phyloP scores from a whole-genome alignment of 2,888 invertebrate species.

The Petrolisthes cinctipes region DNA sequence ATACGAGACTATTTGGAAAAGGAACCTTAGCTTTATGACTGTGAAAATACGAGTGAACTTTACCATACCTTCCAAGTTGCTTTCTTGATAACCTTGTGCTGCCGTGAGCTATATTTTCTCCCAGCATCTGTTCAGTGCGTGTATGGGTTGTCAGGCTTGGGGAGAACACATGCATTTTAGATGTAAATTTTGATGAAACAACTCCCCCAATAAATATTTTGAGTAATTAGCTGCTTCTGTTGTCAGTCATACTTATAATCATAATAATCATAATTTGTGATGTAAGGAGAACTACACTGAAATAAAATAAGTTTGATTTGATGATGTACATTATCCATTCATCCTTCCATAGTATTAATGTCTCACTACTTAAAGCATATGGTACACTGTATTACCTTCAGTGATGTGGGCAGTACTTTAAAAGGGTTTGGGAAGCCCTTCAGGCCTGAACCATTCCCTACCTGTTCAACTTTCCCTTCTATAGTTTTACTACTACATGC shows the following conservation, averaged over 20 bases:
- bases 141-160: conserved; percentile 32
- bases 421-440: not conserved
- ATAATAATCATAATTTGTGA: conserved; percentile 19
- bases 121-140: conserved; percentile 36
- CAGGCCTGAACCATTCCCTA: no score
- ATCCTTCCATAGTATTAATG: no score
- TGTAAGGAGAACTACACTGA: conserved; percentile 38
- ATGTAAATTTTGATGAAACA: conserved; percentile 50
- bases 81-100: conserved; percentile 21
- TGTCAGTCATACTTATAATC: conserved; percentile 23
- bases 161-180: conserved; percentile 31
- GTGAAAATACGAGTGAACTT: conserved; percentile 21
- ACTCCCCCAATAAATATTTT: conserved; percentile 21
- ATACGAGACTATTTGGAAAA: not conserved
- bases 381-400: not conserved
- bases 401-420: not conserved
- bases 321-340: not conserved
- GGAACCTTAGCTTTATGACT: not conserved
- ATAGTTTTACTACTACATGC: no score
- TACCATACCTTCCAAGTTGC: conserved; percentile 39
- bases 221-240: conserved; percentile 36
- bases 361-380: no score
- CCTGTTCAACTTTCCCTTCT: no score
- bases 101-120: conserved; percentile 51
- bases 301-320: conserved; percentile 35